Conservation (phyloP, 2,113 vertebrate genomes). For the Protomyctophum bolini region DNA sequence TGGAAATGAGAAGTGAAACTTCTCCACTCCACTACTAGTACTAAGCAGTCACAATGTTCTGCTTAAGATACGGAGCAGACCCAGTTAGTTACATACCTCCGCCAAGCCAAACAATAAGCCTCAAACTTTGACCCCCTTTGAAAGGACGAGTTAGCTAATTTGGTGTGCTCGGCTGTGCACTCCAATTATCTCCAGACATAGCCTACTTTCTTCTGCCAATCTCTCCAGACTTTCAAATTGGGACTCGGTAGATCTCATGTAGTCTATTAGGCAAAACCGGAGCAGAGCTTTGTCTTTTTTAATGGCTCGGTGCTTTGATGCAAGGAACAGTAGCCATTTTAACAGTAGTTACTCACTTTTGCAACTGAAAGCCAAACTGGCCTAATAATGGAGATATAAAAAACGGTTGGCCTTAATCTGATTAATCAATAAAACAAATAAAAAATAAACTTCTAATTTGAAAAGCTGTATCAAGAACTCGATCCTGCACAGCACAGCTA, state of each 20-base stretch:
- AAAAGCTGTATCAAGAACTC: constrained; percentile 8
- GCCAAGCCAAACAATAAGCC: constrained; percentile 24
- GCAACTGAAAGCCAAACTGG: constrained; percentile 3
- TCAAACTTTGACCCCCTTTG: constrained; percentile 18
- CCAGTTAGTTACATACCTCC: constrained; percentile 20
- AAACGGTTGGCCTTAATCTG: constrained; percentile 1
- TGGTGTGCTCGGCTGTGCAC: constrained; percentile 32
- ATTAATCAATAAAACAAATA: constrained; percentile 39
- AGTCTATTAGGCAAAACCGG: not conserved
- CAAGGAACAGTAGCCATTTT: not conserved
- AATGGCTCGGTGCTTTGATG: not conserved
- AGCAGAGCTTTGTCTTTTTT: not conserved
- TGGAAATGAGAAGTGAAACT: constrained; percentile 43
- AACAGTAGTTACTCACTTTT: constrained; percentile 8
- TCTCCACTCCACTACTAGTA: constrained; percentile 26
- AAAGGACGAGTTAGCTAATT: constrained; percentile 30
- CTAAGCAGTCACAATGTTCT: not conserved
- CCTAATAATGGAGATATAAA: not conserved
- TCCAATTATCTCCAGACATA: constrained; percentile 42
- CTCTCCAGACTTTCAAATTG: constrained; percentile 18
- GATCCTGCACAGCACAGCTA: not conserved
- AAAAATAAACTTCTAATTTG: not conserved
- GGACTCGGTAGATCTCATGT: constrained; percentile 13
- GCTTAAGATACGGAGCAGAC: constrained; percentile 11
- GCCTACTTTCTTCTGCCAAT: not conserved